Percentiles rank a stretch among this genome's conserved stretches.
Evolutionary conservation across 2,797 vertebrate species (phyloP).

Genomic region (Lepus oiostolus): DNA sequence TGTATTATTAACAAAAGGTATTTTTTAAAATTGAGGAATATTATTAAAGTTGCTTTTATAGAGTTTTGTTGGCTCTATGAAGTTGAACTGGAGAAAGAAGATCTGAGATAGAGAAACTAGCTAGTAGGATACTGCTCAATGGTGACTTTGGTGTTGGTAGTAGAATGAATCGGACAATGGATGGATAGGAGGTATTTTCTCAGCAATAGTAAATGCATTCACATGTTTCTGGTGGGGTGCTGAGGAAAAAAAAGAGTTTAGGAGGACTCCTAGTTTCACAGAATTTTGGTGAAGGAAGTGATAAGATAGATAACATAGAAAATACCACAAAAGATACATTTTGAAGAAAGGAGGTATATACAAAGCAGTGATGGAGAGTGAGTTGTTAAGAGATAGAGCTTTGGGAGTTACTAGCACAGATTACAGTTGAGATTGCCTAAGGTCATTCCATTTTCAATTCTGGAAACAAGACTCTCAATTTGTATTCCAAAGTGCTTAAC

Average conservation of each 20-base stretch:
- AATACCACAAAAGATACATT: neutral
- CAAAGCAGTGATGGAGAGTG: neutral
- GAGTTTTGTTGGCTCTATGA: neutral
- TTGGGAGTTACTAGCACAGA: neutral
- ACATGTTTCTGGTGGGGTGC: fast-evolving
- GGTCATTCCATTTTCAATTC: neutral
- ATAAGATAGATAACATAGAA: neutral
- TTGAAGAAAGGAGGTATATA: neutral
- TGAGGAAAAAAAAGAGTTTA: neutral
- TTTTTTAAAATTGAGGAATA: neutral
- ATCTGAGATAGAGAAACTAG: neutral
- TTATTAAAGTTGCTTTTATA: neutral
- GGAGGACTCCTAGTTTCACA: neutral
- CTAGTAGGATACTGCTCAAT: neutral
- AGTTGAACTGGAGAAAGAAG: neutral
- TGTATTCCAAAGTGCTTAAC: constrained; percentile 30
- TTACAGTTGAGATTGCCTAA: neutral
- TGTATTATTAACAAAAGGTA: neutral
- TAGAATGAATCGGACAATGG: neutral
- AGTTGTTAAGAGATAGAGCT: neutral
- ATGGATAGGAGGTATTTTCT: neutral
- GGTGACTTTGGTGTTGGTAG: neutral
- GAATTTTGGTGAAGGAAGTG: neutral
- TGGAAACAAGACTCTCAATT: neutral
- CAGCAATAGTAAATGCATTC: neutral